These are phyloP conservation scores for Halcyon leucocephala DNA, from an alignment of 2,797 vertebrate species.

Conservation along the genomic window DNA sequence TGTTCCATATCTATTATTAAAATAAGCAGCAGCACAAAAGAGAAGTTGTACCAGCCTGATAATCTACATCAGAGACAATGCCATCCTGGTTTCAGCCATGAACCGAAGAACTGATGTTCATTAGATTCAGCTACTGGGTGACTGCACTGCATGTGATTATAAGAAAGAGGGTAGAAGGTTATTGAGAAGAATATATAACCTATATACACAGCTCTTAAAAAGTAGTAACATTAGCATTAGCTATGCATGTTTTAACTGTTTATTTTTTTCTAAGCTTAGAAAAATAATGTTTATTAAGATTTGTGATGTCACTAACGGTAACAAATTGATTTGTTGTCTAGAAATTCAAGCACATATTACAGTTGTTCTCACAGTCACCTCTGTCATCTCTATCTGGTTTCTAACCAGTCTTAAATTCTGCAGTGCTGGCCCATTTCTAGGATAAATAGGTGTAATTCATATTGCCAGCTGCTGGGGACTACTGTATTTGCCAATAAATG, in stretches of 20 bases:
- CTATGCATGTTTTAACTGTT: neutral
- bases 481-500: constrained; percentile 24
- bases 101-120: neutral
- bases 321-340: neutral
- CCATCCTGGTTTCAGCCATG: neutral
- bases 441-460: constrained; percentile 38
- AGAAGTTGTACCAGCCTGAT: neutral
- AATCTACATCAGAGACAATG: neutral
- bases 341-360: neutral
- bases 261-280: neutral
- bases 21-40: neutral
- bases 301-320: neutral
- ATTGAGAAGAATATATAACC: neutral
- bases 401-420: neutral
- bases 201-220: neutral
- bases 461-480: constrained; percentile 37
- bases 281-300: neutral
- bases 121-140: neutral
- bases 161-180: neutral
- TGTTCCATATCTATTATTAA: neutral
- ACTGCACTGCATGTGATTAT: neutral
- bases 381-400: neutral
- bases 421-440: neutral
- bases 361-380: neutral
- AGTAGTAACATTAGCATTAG: neutral